A percentile compares a stretch with the other conserved stretches of the same genome.
These are phyloP conservation scores for Drosophila demipolita DNA, from an alignment of 2,888 invertebrate species.

Conservation along the genomic window DNA sequence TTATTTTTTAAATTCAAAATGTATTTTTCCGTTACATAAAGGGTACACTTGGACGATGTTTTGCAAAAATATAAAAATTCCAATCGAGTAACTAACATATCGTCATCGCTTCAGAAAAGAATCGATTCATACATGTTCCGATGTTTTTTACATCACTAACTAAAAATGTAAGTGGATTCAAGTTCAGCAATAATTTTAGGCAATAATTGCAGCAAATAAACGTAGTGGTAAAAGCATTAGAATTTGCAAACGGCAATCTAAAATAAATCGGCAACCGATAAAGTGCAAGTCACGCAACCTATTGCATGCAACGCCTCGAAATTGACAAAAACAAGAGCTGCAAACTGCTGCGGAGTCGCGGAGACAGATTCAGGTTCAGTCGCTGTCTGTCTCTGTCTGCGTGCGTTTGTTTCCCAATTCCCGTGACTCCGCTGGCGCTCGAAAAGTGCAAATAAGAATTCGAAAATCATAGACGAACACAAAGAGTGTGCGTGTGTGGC, in stretches of 20 bases:
- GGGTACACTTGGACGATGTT: not conserved
- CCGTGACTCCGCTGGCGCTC: slow-evolving; percentile 55
- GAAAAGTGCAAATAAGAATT: slow-evolving; percentile 64
- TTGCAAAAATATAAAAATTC: slow-evolving; percentile 1
- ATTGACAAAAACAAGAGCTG: slow-evolving; percentile 65
- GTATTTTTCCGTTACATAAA: not conserved
- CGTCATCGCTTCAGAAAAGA: not conserved
- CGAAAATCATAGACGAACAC: slow-evolving; percentile 51
- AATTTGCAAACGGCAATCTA: slow-evolving; percentile 8
- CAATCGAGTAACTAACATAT: slow-evolving; percentile 3
- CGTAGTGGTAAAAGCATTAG: slow-evolving; percentile 35
- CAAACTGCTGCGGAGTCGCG: slow-evolving; percentile 40
- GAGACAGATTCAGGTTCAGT: slow-evolving; percentile 62
- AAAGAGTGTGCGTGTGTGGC: slow-evolving; percentile 42
- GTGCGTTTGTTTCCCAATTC: slow-evolving; percentile 69
- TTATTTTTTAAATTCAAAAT: not conserved
- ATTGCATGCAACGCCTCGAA: slow-evolving; percentile 39
- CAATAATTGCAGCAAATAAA: slow-evolving; percentile 33
- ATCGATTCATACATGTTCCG: slow-evolving; percentile 10
- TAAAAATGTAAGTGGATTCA: slow-evolving; percentile 62
- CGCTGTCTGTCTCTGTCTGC: slow-evolving; percentile 73
- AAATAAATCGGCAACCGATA: slow-evolving; percentile 6
- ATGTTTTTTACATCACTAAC: slow-evolving; percentile 39
- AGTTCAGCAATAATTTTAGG: slow-evolving; percentile 35
- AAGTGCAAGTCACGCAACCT: slow-evolving; percentile 43